A percentile compares a stretch with the other conserved stretches of the same genome.
phyloP scores from a whole-genome alignment of 2,797 vertebrate species.

The Channallabes apus region DNA sequence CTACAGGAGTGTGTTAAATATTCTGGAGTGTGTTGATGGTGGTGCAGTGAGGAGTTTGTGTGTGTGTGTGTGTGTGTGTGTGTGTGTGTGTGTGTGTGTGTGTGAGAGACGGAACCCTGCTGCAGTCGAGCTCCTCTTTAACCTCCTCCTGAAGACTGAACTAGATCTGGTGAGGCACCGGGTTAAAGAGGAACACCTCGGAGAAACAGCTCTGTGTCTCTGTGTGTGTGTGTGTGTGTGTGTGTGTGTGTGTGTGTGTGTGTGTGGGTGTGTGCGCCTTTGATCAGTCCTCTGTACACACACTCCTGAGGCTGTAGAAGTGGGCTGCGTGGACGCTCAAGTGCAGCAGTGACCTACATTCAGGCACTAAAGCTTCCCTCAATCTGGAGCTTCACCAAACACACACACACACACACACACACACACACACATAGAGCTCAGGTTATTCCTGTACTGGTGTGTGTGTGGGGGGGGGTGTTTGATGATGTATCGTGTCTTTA shows the following conservation, averaged over 20 bases:
- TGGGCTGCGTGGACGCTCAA: conserved; percentile 52
- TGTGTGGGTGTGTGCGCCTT: conserved; percentile 30
- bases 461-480: no score
- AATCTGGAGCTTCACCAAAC: conserved; percentile 42
- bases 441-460: conserved; percentile 11
- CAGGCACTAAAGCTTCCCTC: conserved; percentile 41
- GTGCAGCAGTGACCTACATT: conserved; percentile 57
- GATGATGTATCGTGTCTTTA: neutral
- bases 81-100: no score
- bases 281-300: conserved; percentile 50
- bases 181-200: neutral
- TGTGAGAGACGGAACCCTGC: neutral
- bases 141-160: neutral
- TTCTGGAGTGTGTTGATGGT: no score
- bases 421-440: conserved; percentile 5
- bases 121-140: neutral
- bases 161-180: neutral
- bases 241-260: neutral
- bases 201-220: neutral
- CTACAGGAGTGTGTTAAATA: no score
- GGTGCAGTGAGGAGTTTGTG: no score
- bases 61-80: no score
- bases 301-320: conserved; percentile 53
- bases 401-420: conserved; percentile 25
- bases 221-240: neutral